phyloP scores from a whole-genome alignment of 2,113 vertebrate genomes.

The Rostratula benghalensis region DNA sequence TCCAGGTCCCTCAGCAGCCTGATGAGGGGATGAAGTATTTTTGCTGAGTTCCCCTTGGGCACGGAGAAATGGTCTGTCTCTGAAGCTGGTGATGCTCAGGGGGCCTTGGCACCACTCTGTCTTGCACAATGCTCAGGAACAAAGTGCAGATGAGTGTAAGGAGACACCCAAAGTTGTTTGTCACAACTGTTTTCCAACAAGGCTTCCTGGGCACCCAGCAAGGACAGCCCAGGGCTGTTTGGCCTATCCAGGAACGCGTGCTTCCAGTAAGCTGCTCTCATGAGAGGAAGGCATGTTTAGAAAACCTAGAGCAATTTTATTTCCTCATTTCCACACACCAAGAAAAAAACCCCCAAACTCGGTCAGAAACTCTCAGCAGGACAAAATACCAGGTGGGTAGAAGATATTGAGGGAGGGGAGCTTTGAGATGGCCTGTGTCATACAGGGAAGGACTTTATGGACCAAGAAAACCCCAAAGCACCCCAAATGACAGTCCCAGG shows the following conservation, averaged over 20 bases:
- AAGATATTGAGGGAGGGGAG: not conserved
- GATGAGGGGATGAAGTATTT: not conserved
- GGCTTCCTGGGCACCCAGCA: not conserved
- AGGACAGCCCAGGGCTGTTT: conserved; percentile 25
- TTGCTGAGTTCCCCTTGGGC: not conserved
- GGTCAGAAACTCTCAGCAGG: not conserved
- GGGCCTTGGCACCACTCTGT: not conserved
- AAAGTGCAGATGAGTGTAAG: not conserved
- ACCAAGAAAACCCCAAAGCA: not conserved
- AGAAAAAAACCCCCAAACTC: not conserved
- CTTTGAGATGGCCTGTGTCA: not conserved
- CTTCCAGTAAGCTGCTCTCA: conserved; percentile 47
- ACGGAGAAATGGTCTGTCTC: not conserved
- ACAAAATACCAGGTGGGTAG: not conserved
- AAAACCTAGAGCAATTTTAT: conserved; percentile 4
- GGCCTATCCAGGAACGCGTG: not conserved
- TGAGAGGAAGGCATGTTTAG: not conserved
- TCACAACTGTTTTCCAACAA: not conserved
- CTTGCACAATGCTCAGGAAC: conserved; percentile 2
- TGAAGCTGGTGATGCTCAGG: not conserved
- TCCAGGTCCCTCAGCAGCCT: not conserved
- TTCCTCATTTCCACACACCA: not conserved
- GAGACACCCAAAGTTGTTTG: not conserved
- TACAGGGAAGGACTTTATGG: not conserved
- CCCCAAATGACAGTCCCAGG: not conserved